Base-by-base conservation (phyloP, 2,888 invertebrate species). In the Cantharis lateralis region DNA sequence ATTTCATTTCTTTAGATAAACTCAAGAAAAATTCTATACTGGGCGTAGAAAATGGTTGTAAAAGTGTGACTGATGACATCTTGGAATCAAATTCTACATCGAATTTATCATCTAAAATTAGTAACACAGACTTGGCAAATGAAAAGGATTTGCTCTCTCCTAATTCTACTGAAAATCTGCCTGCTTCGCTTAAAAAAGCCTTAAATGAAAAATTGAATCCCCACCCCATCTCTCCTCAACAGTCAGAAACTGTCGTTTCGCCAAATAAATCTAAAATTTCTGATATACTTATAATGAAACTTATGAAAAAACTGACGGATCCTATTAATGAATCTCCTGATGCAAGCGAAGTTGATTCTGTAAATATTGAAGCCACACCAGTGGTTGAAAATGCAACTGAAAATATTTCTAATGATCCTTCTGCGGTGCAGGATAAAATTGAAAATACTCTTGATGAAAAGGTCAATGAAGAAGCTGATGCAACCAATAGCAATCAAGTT, bases 211-310 rank as follows among this genome's bases (percentile, higher is more conserved):
- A n/a, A 48, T 48, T 48, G n/a, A 48, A 48, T n/a, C n/a, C 9
- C n/a, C n/a, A n/a, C 13, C 13, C n/a, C n/a, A 48, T 1, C n/a
- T 48, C 48, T n/a, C 1, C 48, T n/a, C n/a, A n/a, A 48, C 48
- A 48, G 48, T 48, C 48, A 16, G 85, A 86, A 73, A 79, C 82
- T 76, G 81, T 82, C 1, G 83, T 85, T 74, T 84, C 86, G 1
- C 84, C 86, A 7, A 85, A 79, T 73, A 86, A 86, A 82, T 77
- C 84, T 1, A 87, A 84, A 80, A 87, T 88, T 18, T 81, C 85
- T 11, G 87, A 88, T 74, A 83, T 83, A 72, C 80, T 88, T 7
- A 88, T 88, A 70, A 86, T 86, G 73, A 85, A 85, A 73, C 79
- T 88, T 26, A 88, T 88, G 71, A 86, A 86, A 73, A 85, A 85